These are phyloP conservation scores for Agrochola macilenta DNA, from an alignment of 2,888 invertebrate species.

Conservation along the genomic window DNA sequence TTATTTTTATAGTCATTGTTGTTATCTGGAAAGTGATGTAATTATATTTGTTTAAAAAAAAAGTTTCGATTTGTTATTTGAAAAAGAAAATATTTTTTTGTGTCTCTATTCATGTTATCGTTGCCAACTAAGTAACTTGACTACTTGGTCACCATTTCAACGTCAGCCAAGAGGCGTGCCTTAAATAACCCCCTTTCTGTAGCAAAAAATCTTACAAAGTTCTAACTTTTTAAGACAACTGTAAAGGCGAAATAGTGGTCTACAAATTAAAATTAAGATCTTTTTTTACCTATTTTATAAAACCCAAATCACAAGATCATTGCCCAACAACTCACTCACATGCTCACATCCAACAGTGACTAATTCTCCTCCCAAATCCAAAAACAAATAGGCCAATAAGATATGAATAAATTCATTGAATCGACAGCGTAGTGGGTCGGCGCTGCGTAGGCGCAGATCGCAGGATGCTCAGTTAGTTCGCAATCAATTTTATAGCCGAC, in stretches of 20 bases:
- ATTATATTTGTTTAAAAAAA: background rate
- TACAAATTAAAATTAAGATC: too few relatives aligned
- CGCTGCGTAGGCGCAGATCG: slow-evolving; percentile 74
- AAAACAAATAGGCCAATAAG: slow-evolving; percentile 65
- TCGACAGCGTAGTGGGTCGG: slow-evolving; percentile 69
- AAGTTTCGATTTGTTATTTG: background rate
- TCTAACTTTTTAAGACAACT: background rate
- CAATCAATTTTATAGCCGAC: slow-evolving; percentile 85
- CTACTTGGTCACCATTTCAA: background rate
- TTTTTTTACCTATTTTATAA: background rate
- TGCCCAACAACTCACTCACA: background rate
- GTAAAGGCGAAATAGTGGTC: too few relatives aligned
- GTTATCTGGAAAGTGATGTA: background rate
- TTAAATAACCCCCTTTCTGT: background rate
- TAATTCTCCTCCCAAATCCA: slow-evolving; percentile 43
- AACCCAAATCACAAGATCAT: background rate
- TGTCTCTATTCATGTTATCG: background rate
- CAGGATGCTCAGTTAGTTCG: slow-evolving; percentile 81
- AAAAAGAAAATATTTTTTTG: background rate
- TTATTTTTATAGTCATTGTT: slow-evolving; percentile 32
- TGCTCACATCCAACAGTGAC: slow-evolving; percentile 30
- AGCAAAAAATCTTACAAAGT: background rate
- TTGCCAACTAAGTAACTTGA: background rate
- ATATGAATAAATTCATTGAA: slow-evolving; percentile 68
- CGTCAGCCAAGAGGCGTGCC: background rate